Conservation (phyloP, 2,888 invertebrate genomes). For the Subacronicta megacephala region DNA sequence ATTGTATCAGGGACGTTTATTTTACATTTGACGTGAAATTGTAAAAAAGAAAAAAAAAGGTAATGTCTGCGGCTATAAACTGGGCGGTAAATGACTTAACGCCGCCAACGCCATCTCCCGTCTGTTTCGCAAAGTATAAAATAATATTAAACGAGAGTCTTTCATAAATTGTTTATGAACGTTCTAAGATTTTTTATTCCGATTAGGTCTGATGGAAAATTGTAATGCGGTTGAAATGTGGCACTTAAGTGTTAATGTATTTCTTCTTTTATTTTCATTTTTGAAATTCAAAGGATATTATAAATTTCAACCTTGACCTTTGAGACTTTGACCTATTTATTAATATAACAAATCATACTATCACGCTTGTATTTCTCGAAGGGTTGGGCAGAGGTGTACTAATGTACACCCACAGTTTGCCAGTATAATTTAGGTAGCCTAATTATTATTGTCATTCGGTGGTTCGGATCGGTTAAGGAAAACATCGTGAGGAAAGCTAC, state of each 20-base stretch:
- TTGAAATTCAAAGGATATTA: no score
- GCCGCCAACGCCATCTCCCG: constrained; percentile 17
- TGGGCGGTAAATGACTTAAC: constrained; percentile 43
- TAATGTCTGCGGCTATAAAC: constrained; percentile 43
- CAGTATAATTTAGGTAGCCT: no score
- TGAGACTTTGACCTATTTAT: no score
- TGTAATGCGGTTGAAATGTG: constrained; percentile 33
- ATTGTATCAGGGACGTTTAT: constrained; percentile 9
- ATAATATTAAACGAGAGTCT: constrained; percentile 20
- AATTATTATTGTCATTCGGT: no score
- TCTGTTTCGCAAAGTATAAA: constrained; percentile 24
- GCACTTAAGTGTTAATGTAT: constrained; percentile 16
- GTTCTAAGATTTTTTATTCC: constrained; percentile 42
- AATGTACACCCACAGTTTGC: no score
- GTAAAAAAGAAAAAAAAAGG: constrained; percentile 44
- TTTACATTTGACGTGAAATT: constrained; percentile 34
- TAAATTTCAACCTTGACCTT: no score
- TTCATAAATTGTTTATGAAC: constrained; percentile 54
- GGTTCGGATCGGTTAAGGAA: no score
- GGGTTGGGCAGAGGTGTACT: no score
- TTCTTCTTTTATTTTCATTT: constrained; percentile 3
- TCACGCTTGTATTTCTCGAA: no score
- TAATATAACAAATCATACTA: no score
- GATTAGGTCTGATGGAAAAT: constrained; percentile 40
- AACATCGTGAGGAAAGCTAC: no score